Base-by-base conservation (phyloP, 2,888 invertebrate species). In the Dilophus febrilis region DNA sequence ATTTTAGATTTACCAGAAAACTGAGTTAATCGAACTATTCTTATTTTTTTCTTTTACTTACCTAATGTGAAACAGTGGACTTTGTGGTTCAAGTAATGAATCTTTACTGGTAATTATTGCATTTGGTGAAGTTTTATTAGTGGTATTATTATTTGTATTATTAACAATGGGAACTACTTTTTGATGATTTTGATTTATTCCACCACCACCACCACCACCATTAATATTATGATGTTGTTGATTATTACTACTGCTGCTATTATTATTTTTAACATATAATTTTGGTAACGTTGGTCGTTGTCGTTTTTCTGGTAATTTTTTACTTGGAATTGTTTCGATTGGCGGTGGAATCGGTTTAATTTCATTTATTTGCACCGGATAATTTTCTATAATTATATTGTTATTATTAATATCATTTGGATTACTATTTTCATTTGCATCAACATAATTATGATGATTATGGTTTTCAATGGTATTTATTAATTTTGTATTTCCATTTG, bases 241-340 rank as follows among this genome's bases (percentile, higher is more conserved):
- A 22, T 28, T 17, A 37, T 22, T 37, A 16, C 5, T 37, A 7
- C 11, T 22, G 3, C 28, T 29, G n/a, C 13, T 38, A 49, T 70
- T 77, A 11, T 62, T 67, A 56, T 82, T 83, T 58, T 85, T 86
- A 45, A 85, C 74, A 59, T 79, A 86, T 38, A 86, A 66, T 59
- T 85, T 84, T 45, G 78, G 78, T 50, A 78, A 64, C 40, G 73
- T 71, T 16, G 77, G 74, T 44, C 84, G 70, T 43, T 82, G 81
- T 50, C 83, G 64, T 53, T 85, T 85, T 56, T 84, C 85, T 46
- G 70, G 72, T 16, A 77, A 67, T 58, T 83, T 84, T 59, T 84
- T 84, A 30, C 83, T 77, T 1, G 88, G 88, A 51, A 88, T 88
- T 1, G 88, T 88, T 65, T 88, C 87, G 52, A 88, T 86, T 11